phyloP scores from a whole-genome alignment of 2,888 invertebrate genomes.

The Galerucella pusilla region DNA sequence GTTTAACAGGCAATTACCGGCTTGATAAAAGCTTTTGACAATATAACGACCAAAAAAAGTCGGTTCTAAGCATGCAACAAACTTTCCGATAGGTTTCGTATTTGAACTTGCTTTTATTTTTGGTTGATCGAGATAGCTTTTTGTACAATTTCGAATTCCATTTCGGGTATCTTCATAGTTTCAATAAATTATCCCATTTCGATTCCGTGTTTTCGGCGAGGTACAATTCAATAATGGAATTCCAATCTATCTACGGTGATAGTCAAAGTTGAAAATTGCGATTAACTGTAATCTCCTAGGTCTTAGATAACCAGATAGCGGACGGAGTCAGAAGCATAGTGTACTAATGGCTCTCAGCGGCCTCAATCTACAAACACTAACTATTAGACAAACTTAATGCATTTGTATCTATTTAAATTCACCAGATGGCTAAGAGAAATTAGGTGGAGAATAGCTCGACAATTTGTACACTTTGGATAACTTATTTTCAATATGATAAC shows the following conservation, averaged over 20 bases:
- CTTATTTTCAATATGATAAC: no score
- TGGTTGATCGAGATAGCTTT: not conserved
- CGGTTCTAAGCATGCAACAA: not conserved
- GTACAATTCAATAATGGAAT: no score
- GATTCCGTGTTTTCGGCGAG: no score
- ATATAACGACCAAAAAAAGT: not conserved
- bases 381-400: conserved; percentile 55
- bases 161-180: no score
- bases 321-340: no score
- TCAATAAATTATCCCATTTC: no score
- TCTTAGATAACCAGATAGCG: conserved; percentile 21
- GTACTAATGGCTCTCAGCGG: no score
- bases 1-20: conserved; percentile 1
- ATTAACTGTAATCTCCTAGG: conserved; percentile 60
- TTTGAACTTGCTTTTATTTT: not conserved
- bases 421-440: conserved; percentile 39
- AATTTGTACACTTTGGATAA: no score
- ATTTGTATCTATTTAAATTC: conserved; percentile 57
- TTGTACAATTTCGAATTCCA: no score
- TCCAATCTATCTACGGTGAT: no score
- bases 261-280: conserved; percentile 56
- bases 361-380: conserved; percentile 54
- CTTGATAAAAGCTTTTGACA: not conserved
- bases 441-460: no score
- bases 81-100: not conserved